Conservation (phyloP, 2,888 invertebrate species). For the Lamellibrachia columna region DNA sequence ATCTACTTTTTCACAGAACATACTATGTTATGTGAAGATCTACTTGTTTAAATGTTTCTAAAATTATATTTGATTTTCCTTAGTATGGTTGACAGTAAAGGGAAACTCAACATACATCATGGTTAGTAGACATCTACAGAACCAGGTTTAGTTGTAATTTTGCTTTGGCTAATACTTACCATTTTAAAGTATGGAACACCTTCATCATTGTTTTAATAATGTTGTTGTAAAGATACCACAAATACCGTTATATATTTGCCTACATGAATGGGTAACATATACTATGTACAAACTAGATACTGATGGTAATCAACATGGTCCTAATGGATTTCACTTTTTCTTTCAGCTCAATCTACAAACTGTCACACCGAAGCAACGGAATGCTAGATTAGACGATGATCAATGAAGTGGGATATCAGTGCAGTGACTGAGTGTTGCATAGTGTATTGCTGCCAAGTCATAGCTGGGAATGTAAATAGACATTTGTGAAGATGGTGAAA, state of each 20-base stretch:
- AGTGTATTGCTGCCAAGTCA: neutral
- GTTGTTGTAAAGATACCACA: too few relatives aligned
- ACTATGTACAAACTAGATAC: neutral
- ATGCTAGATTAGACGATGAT: neutral
- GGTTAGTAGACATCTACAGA: too few relatives aligned
- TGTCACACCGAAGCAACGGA: neutral
- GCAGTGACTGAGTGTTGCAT: neutral
- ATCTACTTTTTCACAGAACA: neutral
- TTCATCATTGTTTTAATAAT: too few relatives aligned
- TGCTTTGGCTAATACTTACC: too few relatives aligned
- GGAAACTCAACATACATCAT: too few relatives aligned
- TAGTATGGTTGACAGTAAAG: too few relatives aligned
- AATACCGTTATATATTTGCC: too few relatives aligned
- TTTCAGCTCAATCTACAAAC: constrained; percentile 16
- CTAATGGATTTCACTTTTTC: neutral
- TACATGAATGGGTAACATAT: neutral
- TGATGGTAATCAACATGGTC: neutral
- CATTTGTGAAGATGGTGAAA: neutral
- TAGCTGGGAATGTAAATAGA: neutral
- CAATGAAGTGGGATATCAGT: neutral
- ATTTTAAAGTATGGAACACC: too few relatives aligned
- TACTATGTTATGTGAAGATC: neutral
- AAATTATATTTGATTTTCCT: too few relatives aligned
- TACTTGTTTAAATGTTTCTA: too few relatives aligned
- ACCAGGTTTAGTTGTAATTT: too few relatives aligned